Evolutionary conservation across 2,797 vertebrate species (phyloP).

Genomic region (Notolabrus celidotus): DNA sequence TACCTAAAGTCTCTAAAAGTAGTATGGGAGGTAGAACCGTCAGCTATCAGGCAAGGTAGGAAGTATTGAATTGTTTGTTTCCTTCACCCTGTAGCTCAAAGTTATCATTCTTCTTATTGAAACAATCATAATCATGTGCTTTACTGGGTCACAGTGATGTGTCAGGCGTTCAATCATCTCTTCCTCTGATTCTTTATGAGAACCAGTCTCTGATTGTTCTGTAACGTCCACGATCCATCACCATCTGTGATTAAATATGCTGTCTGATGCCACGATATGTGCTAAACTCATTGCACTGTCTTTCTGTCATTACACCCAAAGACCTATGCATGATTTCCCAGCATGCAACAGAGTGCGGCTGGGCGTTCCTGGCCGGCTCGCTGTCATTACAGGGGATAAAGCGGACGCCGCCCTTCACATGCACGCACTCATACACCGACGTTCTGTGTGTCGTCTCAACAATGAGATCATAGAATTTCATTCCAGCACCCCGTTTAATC

Average conservation of each 20-base stretch:
- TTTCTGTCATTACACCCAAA: slow-evolving; percentile 13
- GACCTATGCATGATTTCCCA: slow-evolving; percentile 46
- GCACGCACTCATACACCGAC: slow-evolving; percentile 32
- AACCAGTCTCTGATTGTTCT: background rate
- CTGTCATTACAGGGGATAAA: slow-evolving; percentile 71
- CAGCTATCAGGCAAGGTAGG: no score
- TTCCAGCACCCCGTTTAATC: slow-evolving; percentile 75
- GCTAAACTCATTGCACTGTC: slow-evolving; percentile 22
- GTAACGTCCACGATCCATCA: slow-evolving; percentile 8
- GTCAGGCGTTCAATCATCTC: background rate
- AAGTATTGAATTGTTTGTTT: background rate
- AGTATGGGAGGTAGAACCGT: no score
- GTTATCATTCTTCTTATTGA: background rate
- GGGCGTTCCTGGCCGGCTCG: slow-evolving; percentile 26
- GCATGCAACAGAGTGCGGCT: slow-evolving; percentile 52
- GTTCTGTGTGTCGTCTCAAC: slow-evolving; percentile 72
- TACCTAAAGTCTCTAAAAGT: no score
- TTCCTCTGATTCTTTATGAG: background rate
- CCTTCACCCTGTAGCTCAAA: background rate
- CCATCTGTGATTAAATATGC: background rate
- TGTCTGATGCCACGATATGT: slow-evolving; percentile 4
- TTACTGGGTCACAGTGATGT: background rate
- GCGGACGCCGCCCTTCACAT: slow-evolving; percentile 22
- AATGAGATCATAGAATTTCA: slow-evolving; percentile 83
- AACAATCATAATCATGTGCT: no score